Conservation (phyloP, 2,888 invertebrate species). For the Limnephilus lunatus region DNA sequence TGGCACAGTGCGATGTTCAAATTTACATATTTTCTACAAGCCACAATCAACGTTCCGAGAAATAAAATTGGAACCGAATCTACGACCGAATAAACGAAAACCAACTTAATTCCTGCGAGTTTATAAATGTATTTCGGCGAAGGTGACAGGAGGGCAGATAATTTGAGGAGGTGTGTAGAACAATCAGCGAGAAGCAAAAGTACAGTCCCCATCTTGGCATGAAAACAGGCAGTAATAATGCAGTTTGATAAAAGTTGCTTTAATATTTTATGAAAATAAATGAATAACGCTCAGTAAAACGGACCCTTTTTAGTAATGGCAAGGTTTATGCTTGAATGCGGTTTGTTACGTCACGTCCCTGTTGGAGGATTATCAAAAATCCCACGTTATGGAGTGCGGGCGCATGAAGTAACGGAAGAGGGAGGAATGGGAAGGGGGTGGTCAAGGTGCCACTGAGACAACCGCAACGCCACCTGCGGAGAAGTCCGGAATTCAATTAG, state of each 20-base stretch:
- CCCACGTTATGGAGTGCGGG: conserved; percentile 29
- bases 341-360: background rate
- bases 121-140: conserved; percentile 43
- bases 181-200: conserved; percentile 2
- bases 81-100: background rate
- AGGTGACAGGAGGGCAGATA: conserved; percentile 26
- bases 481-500: conserved; percentile 66
- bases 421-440: conserved; percentile 34
- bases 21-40: background rate
- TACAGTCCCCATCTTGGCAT: no score
- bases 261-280: background rate
- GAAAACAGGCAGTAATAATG: background rate
- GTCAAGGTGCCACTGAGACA: conserved; percentile 55
- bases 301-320: background rate
- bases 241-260: background rate
- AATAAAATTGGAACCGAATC: background rate
- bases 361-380: conserved; percentile 11
- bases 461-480: conserved; percentile 64
- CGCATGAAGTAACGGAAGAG: background rate
- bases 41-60: background rate
- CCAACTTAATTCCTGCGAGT: background rate
- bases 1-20: no score
- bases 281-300: background rate
- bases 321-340: background rate
- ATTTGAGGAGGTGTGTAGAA: conserved; percentile 17